phyloP scores from a whole-genome alignment of 2,113 vertebrate genomes.

The Silurus glanis region DNA sequence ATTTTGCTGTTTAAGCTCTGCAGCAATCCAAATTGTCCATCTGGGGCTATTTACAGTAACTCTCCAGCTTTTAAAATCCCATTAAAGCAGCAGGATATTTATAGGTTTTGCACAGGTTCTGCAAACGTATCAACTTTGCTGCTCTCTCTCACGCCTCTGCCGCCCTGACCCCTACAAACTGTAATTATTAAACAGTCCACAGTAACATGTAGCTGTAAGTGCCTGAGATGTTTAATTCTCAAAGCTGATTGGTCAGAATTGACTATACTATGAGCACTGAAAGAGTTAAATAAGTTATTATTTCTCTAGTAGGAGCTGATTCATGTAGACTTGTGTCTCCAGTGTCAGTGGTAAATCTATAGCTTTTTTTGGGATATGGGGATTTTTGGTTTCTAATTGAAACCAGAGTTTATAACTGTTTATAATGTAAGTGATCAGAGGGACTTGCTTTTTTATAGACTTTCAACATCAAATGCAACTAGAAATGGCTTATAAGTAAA shows the following conservation, averaged over 20 bases:
- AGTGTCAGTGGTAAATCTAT: too few species aligned
- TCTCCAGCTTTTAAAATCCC: constrained; percentile 40
- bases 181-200: not conserved
- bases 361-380: not conserved
- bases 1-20: not conserved
- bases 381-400: not conserved
- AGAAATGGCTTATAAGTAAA: not conserved
- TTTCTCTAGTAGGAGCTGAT: not conserved
- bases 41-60: constrained; percentile 43
- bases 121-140: constrained; percentile 8
- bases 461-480: not conserved
- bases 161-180: not conserved
- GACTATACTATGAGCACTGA: not conserved
- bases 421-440: too few species aligned
- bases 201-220: not conserved
- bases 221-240: not conserved
- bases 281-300: not conserved
- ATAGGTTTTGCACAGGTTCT: constrained; percentile 15
- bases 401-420: too few species aligned
- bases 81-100: constrained; percentile 52
- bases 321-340: not conserved
- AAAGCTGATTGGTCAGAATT: not conserved
- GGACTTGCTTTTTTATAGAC: too few species aligned
- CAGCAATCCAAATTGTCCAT: not conserved
- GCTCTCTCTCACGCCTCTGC: not conserved